Evolutionary conservation across 1,140 invertebrate genomes (phyloP), one percentile per base, ranked within the genome.

Genomic region (Caerostris darwini): DNA sequence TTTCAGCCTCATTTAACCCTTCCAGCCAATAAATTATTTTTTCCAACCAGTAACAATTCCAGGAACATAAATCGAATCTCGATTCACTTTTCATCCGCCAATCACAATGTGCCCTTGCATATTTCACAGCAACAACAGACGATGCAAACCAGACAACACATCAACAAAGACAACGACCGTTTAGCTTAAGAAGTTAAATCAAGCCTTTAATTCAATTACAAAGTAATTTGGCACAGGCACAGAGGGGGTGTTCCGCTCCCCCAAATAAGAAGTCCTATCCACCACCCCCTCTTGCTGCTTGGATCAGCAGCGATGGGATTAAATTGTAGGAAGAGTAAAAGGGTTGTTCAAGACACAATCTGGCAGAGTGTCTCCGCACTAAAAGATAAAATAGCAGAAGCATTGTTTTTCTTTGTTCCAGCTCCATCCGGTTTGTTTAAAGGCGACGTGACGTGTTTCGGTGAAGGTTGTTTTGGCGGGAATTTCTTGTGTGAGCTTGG

Each of bases 151-250:
- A 4, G 61, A 64, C 34, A 64, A 64, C 61, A 12, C 61, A 64
- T 64, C 14, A 64, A 64, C 61, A 34, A 64, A 64, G 61, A 64
- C 61, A 14, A 64, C 61, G 61, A 64, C 61, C 61, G 61, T 64
- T 64, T 64, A 64, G 61, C 61, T 64, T 64, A 64, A 64, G 17
- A 17, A 10, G 61, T 64, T 64, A 64, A 64, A 64, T 64, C 61
- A 64, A 64, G 61, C 61, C 61, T 64, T 64, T 64, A 64, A 64
- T 64, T 64, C 61, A 64, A 64, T 64, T 64, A 64, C 61, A 64
- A 64, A 64, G 61, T 64, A 64, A 64, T 64, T 64, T 64, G 61
- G 61, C 61, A 14, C 61, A 10, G 12, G 3, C 61, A 14, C 12
- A 64, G 61, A 64, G 61, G 2, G 59, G 5, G 61, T 10, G 2